Evolutionary conservation across 2,113 vertebrate genomes (phyloP), one percentile per base, ranked within the genome.

Genomic region (Psettodes erumei): DNA sequence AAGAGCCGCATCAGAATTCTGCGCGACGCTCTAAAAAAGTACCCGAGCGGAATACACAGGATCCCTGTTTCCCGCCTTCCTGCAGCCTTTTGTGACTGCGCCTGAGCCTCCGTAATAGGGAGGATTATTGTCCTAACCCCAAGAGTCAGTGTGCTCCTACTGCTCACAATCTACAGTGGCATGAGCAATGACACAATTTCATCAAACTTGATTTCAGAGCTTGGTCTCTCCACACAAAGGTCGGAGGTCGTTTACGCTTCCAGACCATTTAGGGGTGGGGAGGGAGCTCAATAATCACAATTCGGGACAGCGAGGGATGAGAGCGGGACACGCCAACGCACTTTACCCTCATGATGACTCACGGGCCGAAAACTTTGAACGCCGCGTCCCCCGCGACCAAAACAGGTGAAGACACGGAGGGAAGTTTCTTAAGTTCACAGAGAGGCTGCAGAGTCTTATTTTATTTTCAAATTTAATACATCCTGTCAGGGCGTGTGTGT

Each of bases 131-230:
- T 60, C 74, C 51, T 42, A 60, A 70, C 70, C 47, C 25, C 43
- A 11, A 12, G 54, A 73, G 62, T 65, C 48, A 68, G 53, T 37
- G 19, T 8, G 30, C 19, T 19, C 42, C 45, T 12, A 15, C 66
- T 43, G 63, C 58, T 11, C 42, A 28, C 69, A 43, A 64, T 54
- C 42, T 48, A 27, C 66, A 58, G 27, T 43, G 73, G 59, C 61
- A 77, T 62, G 75, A 87, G 35, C 69, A 80, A 82, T 30, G 62
- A 75, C 19, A 71, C 55, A 23, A 43, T 81, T 77, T 76, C 62
- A 73, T 54, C 51, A 35, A 32, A 77, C 40, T 50, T 65, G 7
- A 77, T 25, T 38, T 42, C 21, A 11, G 8, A 43, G 27, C 33
- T n/a, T n/a, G 48, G 55, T 69, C 43, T 51, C 13, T 42, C 38